Base-by-base conservation (phyloP, 2,888 invertebrate genomes). In the Melitaea athalia region DNA sequence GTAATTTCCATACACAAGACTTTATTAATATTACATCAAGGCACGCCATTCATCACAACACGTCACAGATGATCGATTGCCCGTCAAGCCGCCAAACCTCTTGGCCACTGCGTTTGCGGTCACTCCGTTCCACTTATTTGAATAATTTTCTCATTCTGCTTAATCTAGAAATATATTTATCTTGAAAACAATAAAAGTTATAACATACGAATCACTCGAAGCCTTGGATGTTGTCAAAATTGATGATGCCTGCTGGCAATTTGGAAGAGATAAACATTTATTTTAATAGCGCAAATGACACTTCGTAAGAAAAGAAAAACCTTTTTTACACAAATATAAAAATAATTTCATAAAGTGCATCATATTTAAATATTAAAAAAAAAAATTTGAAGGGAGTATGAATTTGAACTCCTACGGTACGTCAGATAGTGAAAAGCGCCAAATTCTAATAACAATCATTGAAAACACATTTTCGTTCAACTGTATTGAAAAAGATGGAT, bases 1-100 rank as follows among this genome's bases (percentile, higher is more conserved):
- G 79, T 79, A 78, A 74, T 73, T 74, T 75, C 75, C 64, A 60
- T 63, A 49, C 64, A 63, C 66, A 72, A 68, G 73, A 75, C 78
- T 77, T 78, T 81, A 85, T 84, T 81, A 78, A 77, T 77, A 77
- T 77, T 75, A 76, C 75, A 78, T 75, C 78, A 73, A 59, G 71
- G 76, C 74, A 76, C 75, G 79, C 81, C 80, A 86, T 87, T 84
- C 83, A 85, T 84, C 83, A 83, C 75, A 71, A 69, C 72, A 71
- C 76, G 83, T 81, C 83, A 67, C 72, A 68, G 75, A 79, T 85
- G 85, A 86, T 87, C 78, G 85, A 87, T 86, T 76, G 78, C 75
- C 43, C 57, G 57, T 15, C 57, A 55, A 57, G 63, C 45, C 70
- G 62, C 55, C 67, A 59, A 73, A 63, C 72, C 71, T 77, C 73